Base-by-base conservation (phyloP, 2,888 invertebrate species). In the Dyspetes luteomarginatus region DNA sequence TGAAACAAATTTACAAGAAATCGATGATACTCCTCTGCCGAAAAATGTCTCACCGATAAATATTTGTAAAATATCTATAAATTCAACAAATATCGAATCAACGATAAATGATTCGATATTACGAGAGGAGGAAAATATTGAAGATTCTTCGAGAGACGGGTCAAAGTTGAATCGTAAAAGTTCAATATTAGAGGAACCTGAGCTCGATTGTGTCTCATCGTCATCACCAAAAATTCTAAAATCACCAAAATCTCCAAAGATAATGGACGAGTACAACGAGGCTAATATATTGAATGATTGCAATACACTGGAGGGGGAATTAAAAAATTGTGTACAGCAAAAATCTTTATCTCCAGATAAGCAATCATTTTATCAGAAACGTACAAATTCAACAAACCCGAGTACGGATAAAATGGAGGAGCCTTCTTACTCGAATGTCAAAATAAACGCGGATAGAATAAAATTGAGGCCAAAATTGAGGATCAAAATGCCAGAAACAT, bases 211-310 rank as follows among this genome's bases (percentile, higher is more conserved):
- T 22, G 48, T 67, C 19, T 48, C 50, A 4, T 41, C 72, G 0
- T 67, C n/a, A n/a, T n/a, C 78, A 22, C 58, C 77, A 55, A 82
- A 79, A 26, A 12, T 71, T 2, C 26, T 73, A 1, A 83, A 81
- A 36, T 84, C 84, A 7, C 84, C 84, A 43, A 88, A 87, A 69
- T 89, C 89, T 12, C 87, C 89, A 4, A 89, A 89, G 74, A 81
- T 88, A 43, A 82, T 88, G 15, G 89, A 89, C 81, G 89, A 89
- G 73, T 89, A 88, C 69, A 89, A 89, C 79, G 89, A 89, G 67
- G 89, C 89, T 1, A 89, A 89, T 65, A 89, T 89, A 77, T 60
- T 89, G 55, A 89, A 88, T 68, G 88, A 89, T 58, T 81, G 67
- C 3, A 78, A 77, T 52, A 77, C 64, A 12, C 45, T 52, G 58